Conservation (phyloP, 1,140 invertebrate genomes). For the Lamellibrachia luymesi region DNA sequence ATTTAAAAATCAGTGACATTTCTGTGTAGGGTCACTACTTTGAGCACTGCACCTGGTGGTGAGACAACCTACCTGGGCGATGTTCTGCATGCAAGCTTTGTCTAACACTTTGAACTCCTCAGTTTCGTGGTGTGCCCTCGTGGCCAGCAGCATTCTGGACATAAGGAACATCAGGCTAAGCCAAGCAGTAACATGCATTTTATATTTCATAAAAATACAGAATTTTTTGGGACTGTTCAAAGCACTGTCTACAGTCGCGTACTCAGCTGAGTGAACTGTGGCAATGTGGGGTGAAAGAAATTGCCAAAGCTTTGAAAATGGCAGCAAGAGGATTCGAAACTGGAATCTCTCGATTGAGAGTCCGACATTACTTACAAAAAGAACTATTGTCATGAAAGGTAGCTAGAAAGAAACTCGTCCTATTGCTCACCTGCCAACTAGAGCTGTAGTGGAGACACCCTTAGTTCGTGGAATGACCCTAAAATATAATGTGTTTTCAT, state of each 20-base stretch:
- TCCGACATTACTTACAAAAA: too few species aligned
- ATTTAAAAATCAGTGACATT: too few species aligned
- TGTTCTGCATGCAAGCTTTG: background rate
- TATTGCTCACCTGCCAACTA: constrained; percentile 68
- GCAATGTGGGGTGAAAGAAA: too few species aligned
- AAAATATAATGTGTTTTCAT: constrained; percentile 1
- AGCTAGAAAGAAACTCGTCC: background rate
- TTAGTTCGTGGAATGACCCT: constrained; percentile 79
- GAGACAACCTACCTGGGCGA: background rate
- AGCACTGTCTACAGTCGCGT: too few species aligned
- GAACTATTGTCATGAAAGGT: too few species aligned
- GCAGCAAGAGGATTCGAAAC: too few species aligned
- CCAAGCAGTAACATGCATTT: background rate
- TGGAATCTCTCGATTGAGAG: too few species aligned
- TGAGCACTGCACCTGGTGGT: background rate
- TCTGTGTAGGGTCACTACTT: too few species aligned
- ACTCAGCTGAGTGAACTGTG: too few species aligned
- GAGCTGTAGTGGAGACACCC: constrained; percentile 91
- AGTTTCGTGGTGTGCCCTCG: background rate
- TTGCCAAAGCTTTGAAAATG: too few species aligned
- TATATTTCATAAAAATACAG: background rate
- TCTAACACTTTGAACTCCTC: background rate
- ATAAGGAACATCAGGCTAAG: background rate
- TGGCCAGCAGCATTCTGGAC: background rate
- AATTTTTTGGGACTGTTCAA: background rate